Base-by-base conservation (phyloP, 2,888 invertebrate species). In the Dorcus hopei region DNA sequence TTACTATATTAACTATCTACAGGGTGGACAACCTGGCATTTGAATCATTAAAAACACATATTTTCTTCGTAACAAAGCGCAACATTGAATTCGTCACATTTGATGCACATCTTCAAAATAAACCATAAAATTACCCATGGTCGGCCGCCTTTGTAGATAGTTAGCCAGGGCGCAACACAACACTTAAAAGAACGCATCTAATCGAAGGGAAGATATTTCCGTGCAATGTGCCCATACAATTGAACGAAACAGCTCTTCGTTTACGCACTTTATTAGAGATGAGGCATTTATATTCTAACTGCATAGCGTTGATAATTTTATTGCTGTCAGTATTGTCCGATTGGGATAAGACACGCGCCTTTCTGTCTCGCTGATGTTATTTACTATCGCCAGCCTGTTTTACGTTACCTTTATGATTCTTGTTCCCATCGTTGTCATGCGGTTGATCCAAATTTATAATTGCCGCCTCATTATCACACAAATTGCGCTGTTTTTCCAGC, bases 231-330 rank as follows among this genome's bases (percentile, higher is more conserved):
- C 59, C 56, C 52, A 51, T 61, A 55, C 49, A 61, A 61, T 62
- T 54, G 53, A 59, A 62, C 51, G 52, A 55, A 47, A 60, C 54
- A 54, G 50, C 57, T 48, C 57, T 58, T 54, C 50, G 38, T 58
- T 53, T 58, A 69, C 67, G 68, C 67, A 70, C 67, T 68, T 68
- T 68, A 67, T 66, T 64, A 62, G 55, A 74, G 75, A 77, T 76
- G 76, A 74, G 71, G 75, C 70, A 76, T 77, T 77, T 73, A 70
- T 77, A 77, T 76, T 76, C 77, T 68, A 71, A 71, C 70, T 68
- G 73, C 73, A 69, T 61, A 67, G 72, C 77, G 77, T 77, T 77
- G 75, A 77, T 77, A 77, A 77, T 77, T 77, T 77, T 77, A 77
- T 77, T 73, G 73, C 73, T 65, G 69, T 72, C 71, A 67, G 72